Evolutionary conservation across 2,888 invertebrate species (phyloP), one percentile per base, ranked within the genome.

Genomic region (Polia nebulosa): DNA sequence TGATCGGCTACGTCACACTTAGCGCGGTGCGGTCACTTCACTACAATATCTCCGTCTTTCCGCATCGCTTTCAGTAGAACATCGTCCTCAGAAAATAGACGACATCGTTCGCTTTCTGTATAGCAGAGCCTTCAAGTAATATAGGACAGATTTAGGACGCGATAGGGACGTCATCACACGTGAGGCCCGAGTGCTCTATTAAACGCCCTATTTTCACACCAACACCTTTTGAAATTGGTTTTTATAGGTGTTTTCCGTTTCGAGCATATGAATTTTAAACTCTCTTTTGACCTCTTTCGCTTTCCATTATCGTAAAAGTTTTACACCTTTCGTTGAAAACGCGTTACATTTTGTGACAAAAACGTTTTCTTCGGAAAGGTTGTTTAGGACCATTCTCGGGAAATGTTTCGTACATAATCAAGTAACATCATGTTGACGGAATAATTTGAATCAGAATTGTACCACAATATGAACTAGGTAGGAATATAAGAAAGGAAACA

Each of bases 121-220:
- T 59, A 49, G 49, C 75, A 27, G 39, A 65, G 74, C 79, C 73
- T 74, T 64, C 78, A 79, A 82, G 85, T 83, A 86, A 79, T 81
- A 84, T 82, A 85, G 87, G 82, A 86, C 82, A 94, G 94, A 94
- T 94, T 90, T 94, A 93, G 94, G 91, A 77, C 92, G 83, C 87
- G 94, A 94, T 94, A 94, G 85, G 87, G 80, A 84, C 87, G 90
- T 94, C 94, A 94, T 94, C 93, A 91, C 91, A 92, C 91, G 88
- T 87, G 83, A 83, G 82, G 85, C 82, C 84, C 85, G 87, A 86
- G 87, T 88, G 86, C 83, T 89, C 89, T 90, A 90, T 91, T 91
- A 90, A 88, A 85, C 87, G 88, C 83, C 88, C 89, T 90, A 92
- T 93, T 93, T 95, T 94, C 92, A 92, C 93, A 92, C 93, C 93